These are phyloP conservation scores for Panulirus ornatus DNA, from an alignment of 1,140 invertebrate genomes.

Conservation along the genomic window DNA sequence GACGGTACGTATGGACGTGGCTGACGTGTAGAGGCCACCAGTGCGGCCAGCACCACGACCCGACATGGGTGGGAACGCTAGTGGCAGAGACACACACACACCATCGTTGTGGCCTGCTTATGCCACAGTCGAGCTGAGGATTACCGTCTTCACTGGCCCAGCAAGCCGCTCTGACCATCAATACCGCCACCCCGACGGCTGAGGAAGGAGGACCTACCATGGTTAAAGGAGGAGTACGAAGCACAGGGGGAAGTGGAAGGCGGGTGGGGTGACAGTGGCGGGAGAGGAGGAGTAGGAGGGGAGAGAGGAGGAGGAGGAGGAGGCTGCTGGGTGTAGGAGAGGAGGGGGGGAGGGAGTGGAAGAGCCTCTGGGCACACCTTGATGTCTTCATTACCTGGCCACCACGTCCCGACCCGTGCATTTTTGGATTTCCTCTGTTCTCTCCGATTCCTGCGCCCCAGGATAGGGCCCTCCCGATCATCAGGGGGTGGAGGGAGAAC, in stretches of 20 bases:
- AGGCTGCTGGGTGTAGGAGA: not conserved
- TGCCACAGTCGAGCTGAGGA: too few species aligned
- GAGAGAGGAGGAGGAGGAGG: not conserved
- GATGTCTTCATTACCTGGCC: conserved; percentile 60
- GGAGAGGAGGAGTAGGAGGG: conserved; percentile 26
- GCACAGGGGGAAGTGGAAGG: not conserved
- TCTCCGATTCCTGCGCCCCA: not conserved
- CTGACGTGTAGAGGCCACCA: too few species aligned
- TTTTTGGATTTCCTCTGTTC: conserved; percentile 3
- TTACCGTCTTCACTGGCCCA: too few species aligned
- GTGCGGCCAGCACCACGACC: too few species aligned
- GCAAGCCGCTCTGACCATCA: too few species aligned
- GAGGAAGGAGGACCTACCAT: too few species aligned
- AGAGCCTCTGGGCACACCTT: conserved; percentile 50
- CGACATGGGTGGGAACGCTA: too few species aligned
- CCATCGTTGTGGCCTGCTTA: too few species aligned
- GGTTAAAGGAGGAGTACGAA: not conserved
- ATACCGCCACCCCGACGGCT: too few species aligned
- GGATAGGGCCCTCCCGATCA: too few species aligned
- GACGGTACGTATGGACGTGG: conserved; percentile 6
- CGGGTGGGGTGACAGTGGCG: not conserved
- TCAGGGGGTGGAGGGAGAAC: too few species aligned
- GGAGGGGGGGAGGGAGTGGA: not conserved
- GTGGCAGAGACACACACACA: too few species aligned
- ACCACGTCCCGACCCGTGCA: not conserved